A percentile compares a stretch with the other conserved stretches of the same genome.
These are phyloP conservation scores for Corella eumyota DNA, from an alignment of 23 tunicate genomes.

Conservation along the genomic window DNA sequence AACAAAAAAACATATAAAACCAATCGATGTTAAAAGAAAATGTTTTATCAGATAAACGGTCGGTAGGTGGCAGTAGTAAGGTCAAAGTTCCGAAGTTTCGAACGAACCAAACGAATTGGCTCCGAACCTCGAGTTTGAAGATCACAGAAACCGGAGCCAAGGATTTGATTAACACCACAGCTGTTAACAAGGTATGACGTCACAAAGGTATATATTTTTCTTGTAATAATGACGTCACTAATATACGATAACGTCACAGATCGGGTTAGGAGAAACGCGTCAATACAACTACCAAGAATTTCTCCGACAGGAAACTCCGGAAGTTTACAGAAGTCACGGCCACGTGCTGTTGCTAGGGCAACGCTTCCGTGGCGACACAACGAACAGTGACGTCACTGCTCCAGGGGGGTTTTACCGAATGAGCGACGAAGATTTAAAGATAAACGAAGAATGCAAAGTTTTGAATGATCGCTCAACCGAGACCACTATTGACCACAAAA, in stretches of 20 bases:
- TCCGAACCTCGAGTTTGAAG: slow-evolving; percentile 62
- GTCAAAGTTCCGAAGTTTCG: slow-evolving; percentile 64
- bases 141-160: slow-evolving; percentile 93
- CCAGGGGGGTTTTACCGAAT: slow-evolving; percentile 71
- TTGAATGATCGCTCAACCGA: too few relatives aligned
- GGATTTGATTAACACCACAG: slow-evolving; percentile 38
- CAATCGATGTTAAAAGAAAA: too few relatives aligned
- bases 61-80: slow-evolving; percentile 24
- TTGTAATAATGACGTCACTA: too few relatives aligned
- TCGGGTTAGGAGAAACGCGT: slow-evolving; percentile 66
- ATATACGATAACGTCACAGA: slow-evolving; percentile 20
- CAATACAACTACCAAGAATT: slow-evolving; percentile 74
- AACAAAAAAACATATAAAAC: too few relatives aligned
- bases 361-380: slow-evolving; percentile 40
- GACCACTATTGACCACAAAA: too few relatives aligned
- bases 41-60: slow-evolving; percentile 14
- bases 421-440: slow-evolving; percentile 38
- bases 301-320: slow-evolving; percentile 41
- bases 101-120: slow-evolving; percentile 16
- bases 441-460: too few relatives aligned
- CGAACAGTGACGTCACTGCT: slow-evolving; percentile 60
- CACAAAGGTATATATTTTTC: not conserved
- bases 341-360: slow-evolving; percentile 64
- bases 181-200: slow-evolving; percentile 47
- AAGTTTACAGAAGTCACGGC: slow-evolving; percentile 57